Base-by-base conservation (phyloP, 2,113 vertebrate genomes). In the Bujurquina vittata region DNA sequence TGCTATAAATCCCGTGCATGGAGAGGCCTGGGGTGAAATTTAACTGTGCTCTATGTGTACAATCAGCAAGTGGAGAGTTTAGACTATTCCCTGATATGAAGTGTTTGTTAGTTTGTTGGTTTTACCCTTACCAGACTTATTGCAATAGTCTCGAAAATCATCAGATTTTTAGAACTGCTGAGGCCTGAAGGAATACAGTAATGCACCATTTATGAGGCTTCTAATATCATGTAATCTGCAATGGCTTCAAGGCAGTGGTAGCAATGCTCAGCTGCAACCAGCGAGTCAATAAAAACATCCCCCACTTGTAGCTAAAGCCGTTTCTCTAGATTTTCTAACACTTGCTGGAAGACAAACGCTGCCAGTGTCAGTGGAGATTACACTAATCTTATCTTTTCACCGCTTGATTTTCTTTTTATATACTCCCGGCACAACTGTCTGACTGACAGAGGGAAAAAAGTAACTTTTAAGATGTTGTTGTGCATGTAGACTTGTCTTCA, bases 11-110 rank as follows among this genome's bases (percentile, higher is more conserved):
- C 77, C 29, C 63, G 40, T 81, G 75, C 63, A n/a, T 33, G n/a
- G n/a, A 73, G 54, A 80, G 15, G 72, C 85, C 84, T 1, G 40
- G 46, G 85, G 84, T 81, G 61, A 81, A 84, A 82, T 57, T 31
- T 17, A 91, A 57, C 33, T 35, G 17, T 0, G 23, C 77, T 80
- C 18, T 18, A 10, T 57, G 73, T 73, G 52, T 46, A 56, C 67
- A 59, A 17, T 65, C 59, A 33, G 7, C 56, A 56, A 62, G 65
- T 69, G 76, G 26, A 46, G 52, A 52, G 43, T 31, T 52, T 8
- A 72, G 65, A 20, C 65, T 33, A 9, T 49, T 33, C 10, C 46
- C 18, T 43, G 22, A 57, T 6, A 46, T 8, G 3, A 67, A 75
- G 33, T 17, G 22, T 33, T 33, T 75, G 54, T 79, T 63, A 61